phyloP scores from a whole-genome alignment of 1,140 invertebrate species.

The Drosophila albomicans region DNA sequence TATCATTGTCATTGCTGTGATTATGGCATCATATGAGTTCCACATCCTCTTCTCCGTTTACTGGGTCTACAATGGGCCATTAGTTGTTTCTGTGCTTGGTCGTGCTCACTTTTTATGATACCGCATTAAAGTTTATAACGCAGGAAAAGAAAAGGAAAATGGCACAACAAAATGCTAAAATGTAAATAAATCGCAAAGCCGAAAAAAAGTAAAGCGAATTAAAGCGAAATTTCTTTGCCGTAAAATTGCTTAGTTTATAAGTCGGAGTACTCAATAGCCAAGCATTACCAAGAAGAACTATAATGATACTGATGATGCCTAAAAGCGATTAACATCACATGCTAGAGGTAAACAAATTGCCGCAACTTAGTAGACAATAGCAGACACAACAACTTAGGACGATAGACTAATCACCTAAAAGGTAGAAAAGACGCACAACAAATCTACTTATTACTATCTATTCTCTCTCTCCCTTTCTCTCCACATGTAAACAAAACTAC shows the following conservation, averaged over 20 bases:
- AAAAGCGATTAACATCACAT: conserved; percentile 53
- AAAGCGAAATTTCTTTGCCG: not conserved
- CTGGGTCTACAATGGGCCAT: conserved; percentile 33
- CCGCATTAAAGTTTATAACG: conserved; percentile 67
- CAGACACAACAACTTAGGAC: conserved; percentile 17
- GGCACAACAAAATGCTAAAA: conserved; percentile 42
- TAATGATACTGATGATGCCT: conserved; percentile 64
- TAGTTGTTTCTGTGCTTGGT: conserved; percentile 37
- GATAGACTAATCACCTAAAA: conserved; percentile 64
- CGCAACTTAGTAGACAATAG: conserved; percentile 40
- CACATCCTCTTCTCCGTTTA: not conserved
- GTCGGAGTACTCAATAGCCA: not conserved
- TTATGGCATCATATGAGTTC: conserved; percentile 62
- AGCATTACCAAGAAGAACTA: conserved; percentile 21
- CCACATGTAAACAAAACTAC: conserved; percentile 79
- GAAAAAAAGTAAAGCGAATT: not conserved
- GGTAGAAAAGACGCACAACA: conserved; percentile 5
- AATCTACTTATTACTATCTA: conserved; percentile 7
- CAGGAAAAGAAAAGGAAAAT: conserved; percentile 16
- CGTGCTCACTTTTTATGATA: conserved; percentile 62
- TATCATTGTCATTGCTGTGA: conserved; percentile 66
- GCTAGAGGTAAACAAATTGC: conserved; percentile 62
- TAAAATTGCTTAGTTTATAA: not conserved
- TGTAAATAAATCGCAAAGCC: conserved; percentile 39
- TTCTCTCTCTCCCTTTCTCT: conserved; percentile 10